phyloP scores from a whole-genome alignment of 1,140 invertebrate genomes.

The Drepana arcuata region DNA sequence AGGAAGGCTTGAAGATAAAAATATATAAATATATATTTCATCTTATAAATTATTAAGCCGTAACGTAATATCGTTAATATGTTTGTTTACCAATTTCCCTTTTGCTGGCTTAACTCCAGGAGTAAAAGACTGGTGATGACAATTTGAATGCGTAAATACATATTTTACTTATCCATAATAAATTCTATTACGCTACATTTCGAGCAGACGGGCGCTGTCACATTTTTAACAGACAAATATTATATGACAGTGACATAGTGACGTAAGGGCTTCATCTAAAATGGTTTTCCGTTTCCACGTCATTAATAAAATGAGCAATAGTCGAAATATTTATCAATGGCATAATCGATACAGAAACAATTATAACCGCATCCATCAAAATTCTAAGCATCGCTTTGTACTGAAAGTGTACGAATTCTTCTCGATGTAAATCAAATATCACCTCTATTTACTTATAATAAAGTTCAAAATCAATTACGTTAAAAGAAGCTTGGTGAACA shows the following conservation, averaged over 20 bases:
- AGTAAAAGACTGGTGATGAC: too few relatives aligned
- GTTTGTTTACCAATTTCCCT: too few relatives aligned
- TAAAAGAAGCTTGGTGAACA: neutral
- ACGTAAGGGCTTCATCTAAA: conserved; percentile 55
- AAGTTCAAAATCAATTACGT: conserved; percentile 23
- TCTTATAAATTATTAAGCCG: too few relatives aligned
- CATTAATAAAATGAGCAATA: conserved; percentile 72
- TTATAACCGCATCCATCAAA: conserved; percentile 71
- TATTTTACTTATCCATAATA: too few relatives aligned
- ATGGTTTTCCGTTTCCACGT: conserved; percentile 63
- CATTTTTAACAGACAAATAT: conserved; percentile 66
- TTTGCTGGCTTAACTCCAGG: too few relatives aligned
- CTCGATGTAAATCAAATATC: conserved; percentile 15
- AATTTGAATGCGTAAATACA: too few relatives aligned
- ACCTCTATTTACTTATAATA: conserved; percentile 17
- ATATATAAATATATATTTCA: too few relatives aligned
- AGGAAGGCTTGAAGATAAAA: too few relatives aligned
- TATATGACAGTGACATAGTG: conserved; percentile 66
- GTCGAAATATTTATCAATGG: conserved; percentile 70
- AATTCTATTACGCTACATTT: conserved; percentile 48
- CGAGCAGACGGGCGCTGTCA: conserved; percentile 44
- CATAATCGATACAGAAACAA: conserved; percentile 72
- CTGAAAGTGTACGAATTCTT: conserved; percentile 38
- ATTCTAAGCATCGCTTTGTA: conserved; percentile 48
- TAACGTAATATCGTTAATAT: too few relatives aligned